Percentiles rank a stretch among this genome's conserved stretches.
phyloP scores from a whole-genome alignment of 2,888 invertebrate genomes.

The Ophion obscuratus region DNA sequence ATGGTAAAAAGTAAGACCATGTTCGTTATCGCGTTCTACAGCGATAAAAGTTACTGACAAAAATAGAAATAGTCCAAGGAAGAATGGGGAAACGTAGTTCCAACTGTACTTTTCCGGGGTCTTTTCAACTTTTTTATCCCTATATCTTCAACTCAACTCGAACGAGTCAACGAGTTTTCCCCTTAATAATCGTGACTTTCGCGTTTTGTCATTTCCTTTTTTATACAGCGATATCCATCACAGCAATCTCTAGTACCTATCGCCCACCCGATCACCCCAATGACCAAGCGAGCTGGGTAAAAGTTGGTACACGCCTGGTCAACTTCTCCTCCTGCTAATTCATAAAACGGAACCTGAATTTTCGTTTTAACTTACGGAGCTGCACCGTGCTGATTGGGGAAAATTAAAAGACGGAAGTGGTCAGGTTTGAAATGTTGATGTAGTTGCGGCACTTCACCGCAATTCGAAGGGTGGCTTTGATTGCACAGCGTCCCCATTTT shows the following conservation, averaged over 20 bases:
- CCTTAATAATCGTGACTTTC: slow-evolving; percentile 6
- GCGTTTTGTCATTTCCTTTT: slow-evolving; percentile 7
- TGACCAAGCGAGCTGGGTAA: neutral
- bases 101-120: slow-evolving; percentile 1
- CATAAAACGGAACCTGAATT: no score
- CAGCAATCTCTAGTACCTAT: neutral
- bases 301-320: neutral
- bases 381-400: no score
- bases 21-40: slow-evolving; percentile 30
- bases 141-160: slow-evolving; percentile 16
- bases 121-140: slow-evolving; percentile 5
- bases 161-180: slow-evolving; percentile 19
- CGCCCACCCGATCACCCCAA: neutral
- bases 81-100: slow-evolving; percentile 1
- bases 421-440: no score
- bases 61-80: slow-evolving; percentile 8
- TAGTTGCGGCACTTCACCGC: no score
- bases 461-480: no score
- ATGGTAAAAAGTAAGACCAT: neutral
- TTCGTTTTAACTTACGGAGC: no score
- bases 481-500: neutral
- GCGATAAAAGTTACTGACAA: slow-evolving; percentile 21
- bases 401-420: no score
- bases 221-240: neutral
- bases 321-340: neutral